Evolutionary conservation across 92 coral and sea anemone species (phyloP), one percentile per base, ranked within the genome.

Genomic region (Hydrozoanthus gracilis): DNA sequence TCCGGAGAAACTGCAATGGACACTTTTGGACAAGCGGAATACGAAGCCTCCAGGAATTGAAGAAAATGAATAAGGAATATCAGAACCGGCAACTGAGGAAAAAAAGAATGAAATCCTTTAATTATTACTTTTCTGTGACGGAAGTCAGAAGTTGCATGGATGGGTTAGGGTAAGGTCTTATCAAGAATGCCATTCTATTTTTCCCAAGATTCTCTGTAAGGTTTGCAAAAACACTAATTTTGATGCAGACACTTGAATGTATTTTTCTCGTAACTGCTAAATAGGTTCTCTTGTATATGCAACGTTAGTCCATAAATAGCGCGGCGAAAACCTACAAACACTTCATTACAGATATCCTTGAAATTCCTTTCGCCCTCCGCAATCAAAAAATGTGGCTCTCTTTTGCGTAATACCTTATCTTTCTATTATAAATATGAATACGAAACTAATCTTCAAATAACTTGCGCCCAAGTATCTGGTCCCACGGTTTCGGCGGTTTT

Each of bases 321-420:
- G 39, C 39, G 39, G 20, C 7, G 8, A 16, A n/a, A 51, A n/a
- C 39, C 39, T 27, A 6, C 3, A 76, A 27, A 27, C 39, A 27
- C 39, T 27, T 27, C n/a, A 0, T 52, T 27, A 15, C 76, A 46
- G 10, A 55, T 82, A 64, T 14, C 20, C 4, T 35, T 7, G 50
- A 44, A 82, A 35, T 61, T 72, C 86, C 82, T 51, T 77, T 71
- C 69, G 55, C 67, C 87, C 78, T 8, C 46, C 13, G 44, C 39
- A 27, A 27, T 27, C 39, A 27, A 27, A 27, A 27, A 27, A 27
- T 27, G 39, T 27, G 39, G 39, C 39, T 27, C 39, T 27, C 39
- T 27, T 27, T 27, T 27, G 39, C 39, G 39, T 27, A 27, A 27
- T 27, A 27, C 39, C 2, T 27, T 27, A 27, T 2, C 39, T 27